Evolutionary conservation across 2,888 invertebrate species (phyloP), one percentile per base, ranked within the genome.

Genomic region (Erannis defoliaria): DNA sequence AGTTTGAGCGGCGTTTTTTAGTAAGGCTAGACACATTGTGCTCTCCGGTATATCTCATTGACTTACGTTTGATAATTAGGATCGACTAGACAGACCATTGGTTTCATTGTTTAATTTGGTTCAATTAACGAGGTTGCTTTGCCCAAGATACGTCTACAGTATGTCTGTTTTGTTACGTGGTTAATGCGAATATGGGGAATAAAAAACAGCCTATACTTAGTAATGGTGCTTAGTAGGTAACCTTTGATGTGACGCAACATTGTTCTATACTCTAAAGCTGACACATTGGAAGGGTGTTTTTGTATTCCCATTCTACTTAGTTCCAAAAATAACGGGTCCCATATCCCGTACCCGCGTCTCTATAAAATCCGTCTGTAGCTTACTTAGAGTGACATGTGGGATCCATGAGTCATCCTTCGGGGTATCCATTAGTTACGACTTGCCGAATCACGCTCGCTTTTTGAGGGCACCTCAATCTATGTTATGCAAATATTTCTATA

Each of bases 361-460:
- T 78, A 79, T 79, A 77, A 78, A 79, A 79, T 75, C 77, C 75
- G 73, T 72, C 75, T 76, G 75, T 77, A 76, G 81, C 80, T 82
- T 80, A 80, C 77, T 78, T 77, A 76, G 74, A 80, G 80, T 82
- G 84, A 83, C 86, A 88, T 85, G 82, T 80, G 86, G 84, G 82
- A 78, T 79, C 78, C 81, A 78, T 84, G 86, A 86, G 78, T 88
- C 86, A 88, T 86, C 84, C 84, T 83, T 76, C 75, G 84, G 82
- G 81, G 82, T 84, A 55, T 89, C 88, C 89, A 89, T 91, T 90
- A 90, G 85, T 79, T 80, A 81, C 81, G 84, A 82, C 84, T 84
- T 85, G 88, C 85, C 81, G 80, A 86, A 76, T 91, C 90, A 91
- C 81, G 82, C 75, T 86, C 77, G 80, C 82, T 86, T 88, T 88